A percentile compares a stretch with the other conserved stretches of the same genome.
These are phyloP conservation scores for Eriosoma lanigerum DNA, from an alignment of 1,140 invertebrate genomes.

Conservation along the genomic window DNA sequence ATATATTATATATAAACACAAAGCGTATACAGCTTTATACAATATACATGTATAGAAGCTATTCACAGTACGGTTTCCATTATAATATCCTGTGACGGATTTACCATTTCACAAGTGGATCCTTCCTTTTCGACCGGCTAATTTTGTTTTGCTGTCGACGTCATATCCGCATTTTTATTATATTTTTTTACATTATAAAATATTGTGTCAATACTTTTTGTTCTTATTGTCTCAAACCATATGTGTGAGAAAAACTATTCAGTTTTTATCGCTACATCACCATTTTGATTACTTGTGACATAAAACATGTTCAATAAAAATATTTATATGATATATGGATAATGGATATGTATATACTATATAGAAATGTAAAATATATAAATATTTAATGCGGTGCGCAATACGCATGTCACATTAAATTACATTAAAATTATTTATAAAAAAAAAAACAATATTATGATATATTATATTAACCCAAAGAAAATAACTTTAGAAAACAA, in stretches of 20 bases:
- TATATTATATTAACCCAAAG: too few relatives aligned
- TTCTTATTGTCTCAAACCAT: background rate
- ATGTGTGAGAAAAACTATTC: background rate
- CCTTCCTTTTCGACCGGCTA: slow-evolving; percentile 32
- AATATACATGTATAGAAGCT: background rate
- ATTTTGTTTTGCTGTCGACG: slow-evolving; percentile 15
- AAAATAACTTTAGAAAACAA: too few relatives aligned
- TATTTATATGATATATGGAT: too few relatives aligned
- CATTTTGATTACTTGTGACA: too few relatives aligned
- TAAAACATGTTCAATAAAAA: too few relatives aligned
- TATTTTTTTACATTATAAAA: background rate
- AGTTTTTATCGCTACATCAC: background rate
- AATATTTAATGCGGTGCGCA: too few relatives aligned
- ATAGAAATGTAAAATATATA: too few relatives aligned
- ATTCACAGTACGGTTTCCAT: background rate
- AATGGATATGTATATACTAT: too few relatives aligned
- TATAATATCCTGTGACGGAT: slow-evolving; percentile 32
- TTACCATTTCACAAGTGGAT: slow-evolving; percentile 45
- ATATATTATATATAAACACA: background rate
- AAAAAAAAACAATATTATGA: too few relatives aligned
- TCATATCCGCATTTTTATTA: background rate
- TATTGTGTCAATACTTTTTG: background rate
- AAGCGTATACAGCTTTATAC: slow-evolving; percentile 9
- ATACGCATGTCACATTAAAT: too few relatives aligned
- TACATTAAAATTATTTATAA: too few relatives aligned